Evolutionary conservation across 1,140 invertebrate genomes (phyloP).

Genomic region (Ceratina japonica): DNA sequence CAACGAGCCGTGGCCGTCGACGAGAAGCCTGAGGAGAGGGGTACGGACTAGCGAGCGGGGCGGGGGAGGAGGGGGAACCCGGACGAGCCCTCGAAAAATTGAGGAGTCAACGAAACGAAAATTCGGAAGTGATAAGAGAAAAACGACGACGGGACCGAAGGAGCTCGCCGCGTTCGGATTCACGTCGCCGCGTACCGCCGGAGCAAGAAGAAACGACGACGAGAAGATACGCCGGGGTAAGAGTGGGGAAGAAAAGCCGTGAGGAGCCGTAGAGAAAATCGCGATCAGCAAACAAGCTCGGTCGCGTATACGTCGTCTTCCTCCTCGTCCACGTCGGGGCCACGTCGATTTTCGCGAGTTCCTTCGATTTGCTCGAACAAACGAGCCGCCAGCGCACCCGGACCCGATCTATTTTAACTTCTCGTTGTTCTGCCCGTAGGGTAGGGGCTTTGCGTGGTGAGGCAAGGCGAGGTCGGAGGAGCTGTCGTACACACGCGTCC

Average conservation of each 20-base stretch:
- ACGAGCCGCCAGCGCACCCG: conserved; percentile 19
- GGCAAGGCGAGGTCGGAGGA: conserved; percentile 49
- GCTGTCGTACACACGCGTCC: conserved; percentile 50
- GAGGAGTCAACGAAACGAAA: conserved; percentile 26
- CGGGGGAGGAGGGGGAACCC: conserved; percentile 22
- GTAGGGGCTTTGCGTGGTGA: conserved; percentile 30
- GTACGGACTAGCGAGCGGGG: conserved; percentile 23
- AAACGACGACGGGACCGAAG: background rate
- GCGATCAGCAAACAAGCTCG: background rate
- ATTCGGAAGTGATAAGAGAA: conserved; percentile 4
- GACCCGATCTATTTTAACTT: conserved; percentile 65
- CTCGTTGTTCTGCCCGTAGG: conserved; percentile 35
- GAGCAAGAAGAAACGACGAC: background rate
- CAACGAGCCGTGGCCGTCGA: conserved; percentile 36
- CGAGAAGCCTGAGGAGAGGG: conserved; percentile 35
- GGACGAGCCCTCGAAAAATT: conserved; percentile 45
- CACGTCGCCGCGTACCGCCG: background rate
- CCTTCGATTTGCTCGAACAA: conserved; percentile 24
- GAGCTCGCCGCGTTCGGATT: background rate
- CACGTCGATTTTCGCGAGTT: conserved; percentile 34
- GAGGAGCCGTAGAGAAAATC: background rate
- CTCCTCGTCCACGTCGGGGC: conserved; percentile 17
- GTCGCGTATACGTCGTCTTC: conserved; percentile 23
- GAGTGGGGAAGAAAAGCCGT: background rate
- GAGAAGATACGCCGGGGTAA: background rate